phyloP scores from a whole-genome alignment of 1,140 invertebrate species.

The Palaemon carinicauda region DNA sequence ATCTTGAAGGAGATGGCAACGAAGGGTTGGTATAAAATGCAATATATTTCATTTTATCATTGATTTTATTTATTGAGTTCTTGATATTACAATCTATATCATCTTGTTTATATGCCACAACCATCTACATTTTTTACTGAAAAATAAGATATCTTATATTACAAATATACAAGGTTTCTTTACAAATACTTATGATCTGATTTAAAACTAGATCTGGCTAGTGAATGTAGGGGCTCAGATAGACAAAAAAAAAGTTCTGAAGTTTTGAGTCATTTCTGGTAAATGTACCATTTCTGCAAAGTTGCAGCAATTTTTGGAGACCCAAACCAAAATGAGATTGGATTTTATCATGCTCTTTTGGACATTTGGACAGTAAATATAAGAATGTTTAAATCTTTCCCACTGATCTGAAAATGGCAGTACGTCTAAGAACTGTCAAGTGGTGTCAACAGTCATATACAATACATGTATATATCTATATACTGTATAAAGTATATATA shows the following conservation, averaged over 20 bases:
- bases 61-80: slow-evolving; percentile 28
- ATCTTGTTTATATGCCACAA: slow-evolving; percentile 39
- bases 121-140: slow-evolving; percentile 39
- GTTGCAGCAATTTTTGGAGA: not conserved
- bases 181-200: slow-evolving; percentile 29
- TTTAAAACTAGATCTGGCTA: slow-evolving; percentile 30
- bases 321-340: not conserved
- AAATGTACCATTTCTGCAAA: no score
- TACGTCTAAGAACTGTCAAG: slow-evolving; percentile 40
- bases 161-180: slow-evolving; percentile 53
- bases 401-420: slow-evolving; percentile 5
- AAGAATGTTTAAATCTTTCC: not conserved
- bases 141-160: slow-evolving; percentile 49
- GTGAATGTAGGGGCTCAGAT: not conserved
- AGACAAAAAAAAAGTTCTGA: not conserved
- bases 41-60: not conserved
- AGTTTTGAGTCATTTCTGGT: not conserved
- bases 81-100: slow-evolving; percentile 45
- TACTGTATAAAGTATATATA: no score
- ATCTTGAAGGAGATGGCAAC: not conserved
- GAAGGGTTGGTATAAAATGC: not conserved
- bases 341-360: not conserved
- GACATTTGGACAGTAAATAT: not conserved
- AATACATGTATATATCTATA: no score
- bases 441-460: not conserved